Percentiles rank a stretch among this genome's conserved stretches.
Conservation (phyloP, 1,140 invertebrate species). For the Philaenus spumarius region DNA sequence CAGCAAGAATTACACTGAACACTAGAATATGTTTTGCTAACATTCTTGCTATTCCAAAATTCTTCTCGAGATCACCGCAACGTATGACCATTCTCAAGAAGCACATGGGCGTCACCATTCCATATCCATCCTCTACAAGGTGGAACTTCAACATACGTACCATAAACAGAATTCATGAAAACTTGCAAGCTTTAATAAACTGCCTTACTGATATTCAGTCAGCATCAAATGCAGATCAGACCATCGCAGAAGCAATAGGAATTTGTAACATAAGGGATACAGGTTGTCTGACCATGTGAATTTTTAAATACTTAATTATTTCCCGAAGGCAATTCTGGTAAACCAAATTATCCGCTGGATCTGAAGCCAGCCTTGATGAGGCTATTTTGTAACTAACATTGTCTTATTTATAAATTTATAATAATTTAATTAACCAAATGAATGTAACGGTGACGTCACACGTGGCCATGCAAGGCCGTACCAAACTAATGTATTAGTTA, state of each 20-base stretch:
- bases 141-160: not conserved
- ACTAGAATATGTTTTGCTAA: conserved; percentile 22
- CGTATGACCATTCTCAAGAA: conserved; percentile 6
- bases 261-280: too few species aligned
- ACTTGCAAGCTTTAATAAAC: not conserved
- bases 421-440: too few species aligned
- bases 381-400: too few species aligned
- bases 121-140: not conserved
- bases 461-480: too few species aligned
- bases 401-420: too few species aligned
- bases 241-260: not conserved
- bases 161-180: not conserved
- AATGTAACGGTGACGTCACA: too few species aligned
- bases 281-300: too few species aligned
- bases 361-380: too few species aligned
- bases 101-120: not conserved
- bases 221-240: not conserved
- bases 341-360: too few species aligned
- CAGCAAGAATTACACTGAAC: conserved; percentile 18
- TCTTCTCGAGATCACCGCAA: conserved; percentile 16
- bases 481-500: too few species aligned
- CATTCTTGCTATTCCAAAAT: conserved; percentile 8
- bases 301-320: too few species aligned
- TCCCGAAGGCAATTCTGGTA: too few species aligned
- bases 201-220: not conserved